phyloP scores from a whole-genome alignment of 2,888 invertebrate species.

The Busseola fusca region DNA sequence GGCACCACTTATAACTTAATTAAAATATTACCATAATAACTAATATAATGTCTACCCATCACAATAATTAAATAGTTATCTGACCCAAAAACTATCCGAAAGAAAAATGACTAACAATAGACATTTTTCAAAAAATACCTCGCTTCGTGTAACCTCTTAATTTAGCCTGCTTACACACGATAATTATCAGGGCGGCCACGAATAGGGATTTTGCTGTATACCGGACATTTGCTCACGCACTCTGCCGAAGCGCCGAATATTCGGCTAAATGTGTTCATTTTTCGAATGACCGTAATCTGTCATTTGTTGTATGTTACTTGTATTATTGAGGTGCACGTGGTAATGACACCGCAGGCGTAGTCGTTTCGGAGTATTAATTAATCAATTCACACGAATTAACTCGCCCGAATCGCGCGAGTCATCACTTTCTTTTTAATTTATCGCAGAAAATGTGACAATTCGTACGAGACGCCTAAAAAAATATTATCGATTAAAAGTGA shows the following conservation, averaged over 20 bases:
- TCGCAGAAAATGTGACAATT: too few relatives aligned
- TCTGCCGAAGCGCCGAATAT: neutral
- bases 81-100: slow-evolving; percentile 17
- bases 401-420: too few relatives aligned
- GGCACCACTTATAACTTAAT: neutral
- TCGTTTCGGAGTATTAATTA: too few relatives aligned
- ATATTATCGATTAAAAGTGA: too few relatives aligned
- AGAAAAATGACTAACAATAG: slow-evolving; percentile 37
- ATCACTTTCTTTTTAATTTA: too few relatives aligned
- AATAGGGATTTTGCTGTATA: neutral
- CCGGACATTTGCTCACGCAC: neutral
- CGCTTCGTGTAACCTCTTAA: slow-evolving; percentile 33
- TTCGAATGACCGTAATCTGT: neutral
- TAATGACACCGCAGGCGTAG: neutral
- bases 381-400: too few relatives aligned
- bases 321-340: neutral
- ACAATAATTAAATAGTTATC: slow-evolving; percentile 22
- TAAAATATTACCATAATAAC: slow-evolving; percentile 19
- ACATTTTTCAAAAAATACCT: slow-evolving; percentile 36
- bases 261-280: neutral
- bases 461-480: too few relatives aligned
- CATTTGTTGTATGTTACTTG: too few relatives aligned
- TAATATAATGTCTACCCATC: slow-evolving; percentile 11
- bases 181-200: slow-evolving; percentile 5
- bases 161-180: slow-evolving; percentile 38